A percentile compares a stretch with the other conserved stretches of the same genome.
Conservation (phyloP, 2,113 vertebrate species). For the Myiopsitta monachus region DNA sequence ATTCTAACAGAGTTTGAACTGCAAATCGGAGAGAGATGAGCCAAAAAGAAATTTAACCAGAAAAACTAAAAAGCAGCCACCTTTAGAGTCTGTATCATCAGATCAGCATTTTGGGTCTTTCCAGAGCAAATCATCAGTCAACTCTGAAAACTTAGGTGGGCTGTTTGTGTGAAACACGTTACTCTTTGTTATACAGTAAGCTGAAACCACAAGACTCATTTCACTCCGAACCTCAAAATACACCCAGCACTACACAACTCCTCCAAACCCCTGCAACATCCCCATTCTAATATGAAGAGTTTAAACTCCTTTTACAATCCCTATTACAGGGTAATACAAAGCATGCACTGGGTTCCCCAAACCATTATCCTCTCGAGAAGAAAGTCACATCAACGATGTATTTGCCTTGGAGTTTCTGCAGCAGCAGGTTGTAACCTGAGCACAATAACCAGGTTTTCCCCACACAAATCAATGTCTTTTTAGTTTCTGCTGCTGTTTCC, state of each 20-base stretch:
- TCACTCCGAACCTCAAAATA: constrained; percentile 56
- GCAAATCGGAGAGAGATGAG: neutral
- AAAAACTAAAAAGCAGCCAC: neutral
- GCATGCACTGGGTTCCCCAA: neutral
- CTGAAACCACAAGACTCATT: constrained; percentile 50
- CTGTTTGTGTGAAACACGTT: neutral
- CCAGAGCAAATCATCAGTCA: constrained; percentile 21
- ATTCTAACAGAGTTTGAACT: neutral
- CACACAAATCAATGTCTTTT: neutral
- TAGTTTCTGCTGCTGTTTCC: neutral
- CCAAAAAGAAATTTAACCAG: neutral
- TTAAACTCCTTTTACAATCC: neutral
- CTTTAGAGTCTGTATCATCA: neutral
- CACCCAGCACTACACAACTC: neutral
- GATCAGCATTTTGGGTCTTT: constrained; percentile 51
- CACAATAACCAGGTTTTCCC: neutral
- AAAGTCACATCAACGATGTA: neutral
- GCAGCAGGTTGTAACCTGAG: neutral
- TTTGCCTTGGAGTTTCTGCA: neutral
- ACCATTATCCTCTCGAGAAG: neutral
- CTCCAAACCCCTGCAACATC: neutral
- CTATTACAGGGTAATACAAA: neutral
- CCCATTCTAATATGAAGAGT: neutral
- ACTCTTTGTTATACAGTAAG: constrained; percentile 1
- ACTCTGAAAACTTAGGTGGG: constrained; percentile 48